Percentiles rank a stretch among this genome's conserved stretches.
Evolutionary conservation across 92 coral and sea anemone species (phyloP).

Genomic region (Epizoanthus rinbou): DNA sequence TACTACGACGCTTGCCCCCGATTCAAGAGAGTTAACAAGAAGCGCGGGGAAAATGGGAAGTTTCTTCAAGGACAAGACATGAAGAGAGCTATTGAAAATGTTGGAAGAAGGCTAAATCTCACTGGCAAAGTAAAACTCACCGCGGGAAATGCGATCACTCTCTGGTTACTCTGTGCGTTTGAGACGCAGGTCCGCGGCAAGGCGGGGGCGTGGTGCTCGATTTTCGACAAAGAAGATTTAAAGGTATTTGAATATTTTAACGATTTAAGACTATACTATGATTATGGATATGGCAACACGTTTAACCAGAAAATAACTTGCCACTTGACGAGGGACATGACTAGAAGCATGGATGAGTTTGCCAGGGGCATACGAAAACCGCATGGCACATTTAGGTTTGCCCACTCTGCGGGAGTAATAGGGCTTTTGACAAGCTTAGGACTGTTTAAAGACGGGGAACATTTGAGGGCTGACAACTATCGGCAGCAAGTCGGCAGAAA

Average conservation of each 20-base stretch:
- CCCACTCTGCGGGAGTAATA: conserved; percentile 77
- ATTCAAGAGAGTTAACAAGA: conserved; percentile 9
- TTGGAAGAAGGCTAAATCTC: conserved; percentile 65
- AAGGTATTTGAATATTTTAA: conserved; percentile 76
- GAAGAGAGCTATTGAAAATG: conserved; percentile 60
- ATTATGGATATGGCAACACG: conserved; percentile 71
- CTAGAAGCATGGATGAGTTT: conserved; percentile 49
- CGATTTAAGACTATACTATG: conserved; percentile 74
- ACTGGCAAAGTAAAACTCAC: conserved; percentile 48
- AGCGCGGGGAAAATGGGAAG: conserved; percentile 49
- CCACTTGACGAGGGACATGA: conserved; percentile 57
- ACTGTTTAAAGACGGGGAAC: conserved; percentile 71
- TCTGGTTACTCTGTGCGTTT: conserved; percentile 83
- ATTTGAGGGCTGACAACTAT: conserved; percentile 76
- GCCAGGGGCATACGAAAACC: conserved; percentile 51
- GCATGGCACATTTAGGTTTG: conserved; percentile 79
- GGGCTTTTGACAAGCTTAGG: conserved; percentile 77
- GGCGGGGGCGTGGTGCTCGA: conserved; percentile 74
- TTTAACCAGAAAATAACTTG: conserved; percentile 81
- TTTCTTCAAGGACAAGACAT: conserved; percentile 63
- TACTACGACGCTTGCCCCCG: conserved; percentile 72
- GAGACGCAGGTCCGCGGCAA: conserved; percentile 74
- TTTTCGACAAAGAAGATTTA: conserved; percentile 72
- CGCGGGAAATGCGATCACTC: conserved; percentile 51
- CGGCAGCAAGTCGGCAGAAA: conserved; percentile 54